Percentiles rank a stretch among this genome's conserved stretches.
These are phyloP conservation scores for Bugulina stolonifera DNA, from an alignment of 2,888 invertebrate species.

Conservation along the genomic window DNA sequence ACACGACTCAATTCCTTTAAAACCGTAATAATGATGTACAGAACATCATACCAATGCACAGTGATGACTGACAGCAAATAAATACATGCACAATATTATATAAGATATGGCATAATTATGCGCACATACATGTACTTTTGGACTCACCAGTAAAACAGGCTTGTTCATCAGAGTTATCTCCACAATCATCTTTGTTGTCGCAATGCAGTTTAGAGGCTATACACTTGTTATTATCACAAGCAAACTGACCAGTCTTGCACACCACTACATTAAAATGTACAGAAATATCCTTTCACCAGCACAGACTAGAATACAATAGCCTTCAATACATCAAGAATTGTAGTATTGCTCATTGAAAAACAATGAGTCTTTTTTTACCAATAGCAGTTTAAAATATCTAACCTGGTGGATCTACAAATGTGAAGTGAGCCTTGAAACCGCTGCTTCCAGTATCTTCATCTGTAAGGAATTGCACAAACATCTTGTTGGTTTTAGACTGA, in stretches of 20 bases:
- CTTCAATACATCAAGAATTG: too few species aligned
- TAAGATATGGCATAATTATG: neutral
- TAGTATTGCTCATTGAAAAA: too few species aligned
- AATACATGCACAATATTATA: neutral
- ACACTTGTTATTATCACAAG: conserved; percentile 19
- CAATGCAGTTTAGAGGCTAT: neutral
- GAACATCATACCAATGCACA: too few species aligned
- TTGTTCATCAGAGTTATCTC: conserved; percentile 25
- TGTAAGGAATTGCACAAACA: conserved; percentile 35
- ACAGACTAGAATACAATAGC: too few species aligned
- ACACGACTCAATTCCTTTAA: neutral
- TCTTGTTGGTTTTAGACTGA: conserved; percentile 32
- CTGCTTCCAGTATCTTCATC: conserved; percentile 35
- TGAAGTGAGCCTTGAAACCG: conserved; percentile 40
- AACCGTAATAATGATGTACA: too few species aligned
- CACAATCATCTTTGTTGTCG: conserved; percentile 26
- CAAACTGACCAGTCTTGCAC: conserved; percentile 18
- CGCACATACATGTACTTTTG: neutral
- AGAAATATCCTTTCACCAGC: too few species aligned
- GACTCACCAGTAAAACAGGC: neutral
- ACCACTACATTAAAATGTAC: neutral
- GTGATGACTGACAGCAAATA: neutral
- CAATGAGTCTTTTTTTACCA: too few species aligned
- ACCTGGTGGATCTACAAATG: conserved; percentile 32
- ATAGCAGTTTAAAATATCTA: conserved; percentile 26